Conservation (phyloP, 2,888 invertebrate genomes). For the Dermolepida albohirtum region DNA sequence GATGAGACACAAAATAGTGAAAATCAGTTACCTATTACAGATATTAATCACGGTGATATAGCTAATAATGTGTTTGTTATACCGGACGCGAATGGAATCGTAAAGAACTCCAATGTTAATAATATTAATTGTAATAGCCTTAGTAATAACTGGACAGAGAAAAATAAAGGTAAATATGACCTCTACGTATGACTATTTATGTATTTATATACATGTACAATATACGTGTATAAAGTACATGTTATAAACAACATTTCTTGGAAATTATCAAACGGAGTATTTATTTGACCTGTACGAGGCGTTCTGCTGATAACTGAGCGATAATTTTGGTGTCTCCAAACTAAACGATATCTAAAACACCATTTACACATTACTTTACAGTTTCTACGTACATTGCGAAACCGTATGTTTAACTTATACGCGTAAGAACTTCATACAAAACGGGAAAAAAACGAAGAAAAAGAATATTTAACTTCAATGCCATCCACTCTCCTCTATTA, state of each 20-base stretch:
- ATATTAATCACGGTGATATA: constrained; percentile 18
- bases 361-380: too few species aligned
- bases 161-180: constrained; percentile 35
- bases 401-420: too few species aligned
- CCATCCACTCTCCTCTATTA: too few species aligned
- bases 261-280: constrained; percentile 22
- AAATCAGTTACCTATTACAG: constrained; percentile 11
- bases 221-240: neutral
- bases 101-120: constrained; percentile 1
- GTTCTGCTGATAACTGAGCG: neutral
- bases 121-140: constrained; percentile 7
- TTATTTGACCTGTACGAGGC: constrained; percentile 12
- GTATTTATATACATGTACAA: too few species aligned
- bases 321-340: neutral
- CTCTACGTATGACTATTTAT: neutral
- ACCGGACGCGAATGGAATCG: constrained; percentile 4
- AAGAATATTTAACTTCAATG: too few species aligned
- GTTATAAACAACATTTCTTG: constrained; percentile 1
- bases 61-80: constrained; percentile 10
- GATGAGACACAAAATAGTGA: constrained; percentile 28
- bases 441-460: too few species aligned
- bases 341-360: neutral
- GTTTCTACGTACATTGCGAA: too few species aligned
- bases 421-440: too few species aligned
- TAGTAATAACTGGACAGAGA: constrained; percentile 18